A percentile compares a stretch with the other conserved stretches of the same genome.
Conservation (phyloP, 2,113 vertebrate genomes). For the Setophaga coronata region DNA sequence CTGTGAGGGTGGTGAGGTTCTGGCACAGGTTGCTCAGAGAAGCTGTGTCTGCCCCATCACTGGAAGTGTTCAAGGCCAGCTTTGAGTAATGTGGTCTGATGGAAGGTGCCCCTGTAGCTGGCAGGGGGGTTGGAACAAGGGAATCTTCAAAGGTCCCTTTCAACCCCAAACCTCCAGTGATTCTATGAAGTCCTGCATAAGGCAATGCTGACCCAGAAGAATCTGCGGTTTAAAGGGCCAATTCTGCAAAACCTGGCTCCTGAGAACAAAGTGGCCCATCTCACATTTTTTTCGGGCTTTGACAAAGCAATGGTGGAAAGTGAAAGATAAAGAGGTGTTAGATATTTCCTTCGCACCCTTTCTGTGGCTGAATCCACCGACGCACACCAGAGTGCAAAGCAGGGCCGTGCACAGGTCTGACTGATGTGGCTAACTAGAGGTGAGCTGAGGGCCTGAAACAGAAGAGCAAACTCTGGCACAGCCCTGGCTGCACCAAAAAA, state of each 20-base stretch:
- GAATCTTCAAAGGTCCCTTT: neutral
- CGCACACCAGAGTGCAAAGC: neutral
- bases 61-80: neutral
- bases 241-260: neutral
- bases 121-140: neutral
- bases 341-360: neutral
- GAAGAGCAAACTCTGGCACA: neutral
- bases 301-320: neutral
- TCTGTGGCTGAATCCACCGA: neutral
- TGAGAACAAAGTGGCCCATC: neutral
- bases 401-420: neutral
- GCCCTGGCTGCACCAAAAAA: neutral
- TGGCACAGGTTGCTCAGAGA: neutral
- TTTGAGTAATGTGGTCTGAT: neutral
- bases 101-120: fast-evolving
- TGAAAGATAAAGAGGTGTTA: neutral
- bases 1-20: fast-evolving
- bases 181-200: neutral
- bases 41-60: neutral
- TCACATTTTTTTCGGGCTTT: neutral
- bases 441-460: neutral
- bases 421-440: slow-evolving; percentile 33
- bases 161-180: neutral
- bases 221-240: neutral
- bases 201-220: neutral